Percentiles rank a stretch among this genome's conserved stretches.
Conservation (phyloP, 2,797 vertebrate genomes). For the Knipowitschia caucasica region DNA sequence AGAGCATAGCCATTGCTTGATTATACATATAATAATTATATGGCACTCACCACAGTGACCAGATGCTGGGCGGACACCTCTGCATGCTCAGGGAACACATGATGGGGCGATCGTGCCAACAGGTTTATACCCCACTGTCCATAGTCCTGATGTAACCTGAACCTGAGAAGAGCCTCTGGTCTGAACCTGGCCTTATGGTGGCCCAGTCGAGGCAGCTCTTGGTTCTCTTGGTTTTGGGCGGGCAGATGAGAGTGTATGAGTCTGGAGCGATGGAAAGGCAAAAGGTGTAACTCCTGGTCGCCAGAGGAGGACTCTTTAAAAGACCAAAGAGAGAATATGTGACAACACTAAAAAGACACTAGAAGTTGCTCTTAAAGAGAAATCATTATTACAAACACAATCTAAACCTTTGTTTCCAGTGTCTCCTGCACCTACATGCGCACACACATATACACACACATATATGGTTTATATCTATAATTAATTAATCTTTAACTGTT, state of each 20-base stretch:
- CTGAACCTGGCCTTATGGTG: constrained; percentile 12
- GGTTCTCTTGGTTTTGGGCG: not conserved
- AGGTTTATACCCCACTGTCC: constrained; percentile 36
- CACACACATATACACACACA: too few relatives aligned
- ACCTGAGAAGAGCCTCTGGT: constrained; percentile 29
- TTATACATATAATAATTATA: not conserved
- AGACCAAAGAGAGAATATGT: not conserved
- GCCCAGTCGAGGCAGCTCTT: constrained; percentile 6
- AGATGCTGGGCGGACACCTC: constrained; percentile 57
- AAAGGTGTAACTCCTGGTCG: constrained; percentile 26
- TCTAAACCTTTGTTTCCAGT: too few relatives aligned
- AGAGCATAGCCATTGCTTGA: too few relatives aligned
- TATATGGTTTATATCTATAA: too few relatives aligned
- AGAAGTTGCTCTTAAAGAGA: not conserved
- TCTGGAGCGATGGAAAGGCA: constrained; percentile 26
- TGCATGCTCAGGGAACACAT: constrained; percentile 45
- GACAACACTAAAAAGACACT: not conserved
- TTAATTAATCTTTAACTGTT: too few relatives aligned
- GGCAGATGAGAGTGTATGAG: constrained; percentile 13
- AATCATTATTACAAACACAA: too few relatives aligned
- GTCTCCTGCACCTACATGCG: too few relatives aligned
- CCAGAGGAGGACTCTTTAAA: constrained; percentile 55
- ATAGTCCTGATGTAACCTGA: constrained; percentile 43
- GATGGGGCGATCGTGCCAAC: constrained; percentile 41
- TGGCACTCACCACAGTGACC: constrained; percentile 73